Conservation (phyloP, 2,797 vertebrate genomes). For the Pteropus rufus region DNA sequence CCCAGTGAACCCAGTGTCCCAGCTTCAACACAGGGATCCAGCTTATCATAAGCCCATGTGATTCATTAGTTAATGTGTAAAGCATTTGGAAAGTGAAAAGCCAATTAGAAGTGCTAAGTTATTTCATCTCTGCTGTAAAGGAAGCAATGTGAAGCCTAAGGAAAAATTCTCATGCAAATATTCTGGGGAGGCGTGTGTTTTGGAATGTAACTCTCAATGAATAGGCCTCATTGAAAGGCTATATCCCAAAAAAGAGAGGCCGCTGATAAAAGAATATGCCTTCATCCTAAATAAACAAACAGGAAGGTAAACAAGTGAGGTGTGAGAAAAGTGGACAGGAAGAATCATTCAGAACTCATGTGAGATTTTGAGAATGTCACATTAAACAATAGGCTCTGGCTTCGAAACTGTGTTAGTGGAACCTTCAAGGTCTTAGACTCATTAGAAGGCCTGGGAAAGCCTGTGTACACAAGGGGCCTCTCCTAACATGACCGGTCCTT, state of each 20-base stretch:
- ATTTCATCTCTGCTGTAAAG: conserved; percentile 44
- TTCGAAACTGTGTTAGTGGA: neutral
- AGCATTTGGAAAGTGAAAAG: conserved; percentile 52
- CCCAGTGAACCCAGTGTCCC: neutral
- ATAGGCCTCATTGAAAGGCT: neutral
- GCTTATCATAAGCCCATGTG: conserved; percentile 50
- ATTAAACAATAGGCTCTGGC: neutral
- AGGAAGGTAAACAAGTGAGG: neutral
- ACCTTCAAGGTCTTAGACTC: neutral
- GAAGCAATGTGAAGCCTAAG: conserved; percentile 4
- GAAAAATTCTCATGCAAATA: conserved; percentile 53
- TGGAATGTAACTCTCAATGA: conserved; percentile 16
- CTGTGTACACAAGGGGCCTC: neutral
- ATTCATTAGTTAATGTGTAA: conserved; percentile 68
- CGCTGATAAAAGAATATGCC: conserved; percentile 1
- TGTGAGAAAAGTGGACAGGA: neutral
- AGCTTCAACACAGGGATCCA: neutral
- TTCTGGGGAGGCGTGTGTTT: conserved; percentile 12
- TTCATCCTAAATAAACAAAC: neutral
- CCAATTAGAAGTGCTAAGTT: conserved; percentile 60
- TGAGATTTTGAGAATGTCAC: neutral
- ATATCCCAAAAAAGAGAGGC: neutral
- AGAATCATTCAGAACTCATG: neutral
- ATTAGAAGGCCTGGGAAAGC: neutral
- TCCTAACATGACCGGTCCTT: neutral